Base-by-base conservation (phyloP, 2,888 invertebrate genomes). In the Fragum sueziense region DNA sequence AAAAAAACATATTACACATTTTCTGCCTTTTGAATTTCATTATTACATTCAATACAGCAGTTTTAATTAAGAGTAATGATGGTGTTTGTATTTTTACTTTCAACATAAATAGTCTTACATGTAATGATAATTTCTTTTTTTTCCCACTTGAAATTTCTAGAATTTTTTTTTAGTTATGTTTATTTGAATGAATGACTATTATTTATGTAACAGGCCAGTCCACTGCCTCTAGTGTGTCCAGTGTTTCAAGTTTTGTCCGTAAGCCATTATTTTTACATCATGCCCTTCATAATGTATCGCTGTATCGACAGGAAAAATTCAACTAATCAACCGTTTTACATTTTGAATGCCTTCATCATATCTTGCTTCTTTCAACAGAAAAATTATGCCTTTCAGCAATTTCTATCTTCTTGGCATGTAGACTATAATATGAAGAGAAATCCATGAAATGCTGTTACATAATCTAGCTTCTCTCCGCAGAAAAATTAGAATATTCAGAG, bases 161-260 rank as follows among this genome's bases (percentile, higher is more conserved):
- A n/a, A n/a, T n/a, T n/a, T n/a, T n/a, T n/a, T n/a, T n/a, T n/a
- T n/a, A n/a, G n/a, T 47, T 47, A 2, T 6, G 47, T 47, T n/a
- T 20, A 6, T 47, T 1, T 2, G 47, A 3, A 47, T 20, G 47
- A n/a, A 1, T 9, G 2, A 14, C 17, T 37, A 62, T n/a, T 11
- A 6, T 70, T 22, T 70, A 20, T 54, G 70, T 54, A 7, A 29
- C 34, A 76, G 76, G 76, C 34, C 67, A 76, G 47, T 67, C 54
- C 37, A 76, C 76, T 4, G 29, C 54, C 17, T 65, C 74, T 34
- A 78, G 78, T 61, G 29, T 71, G 14, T 34, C 71, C 22, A 82
- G 82, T 57, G 34, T 52, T 29, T 77, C 79, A 33, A 83, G 83
- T 73, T 79, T 83, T 70, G 83, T 83, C 80, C 51, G 83, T 83